Evolutionary conservation across 2,888 invertebrate genomes (phyloP), one percentile per base, ranked within the genome.

Genomic region (Nomada flava): DNA sequence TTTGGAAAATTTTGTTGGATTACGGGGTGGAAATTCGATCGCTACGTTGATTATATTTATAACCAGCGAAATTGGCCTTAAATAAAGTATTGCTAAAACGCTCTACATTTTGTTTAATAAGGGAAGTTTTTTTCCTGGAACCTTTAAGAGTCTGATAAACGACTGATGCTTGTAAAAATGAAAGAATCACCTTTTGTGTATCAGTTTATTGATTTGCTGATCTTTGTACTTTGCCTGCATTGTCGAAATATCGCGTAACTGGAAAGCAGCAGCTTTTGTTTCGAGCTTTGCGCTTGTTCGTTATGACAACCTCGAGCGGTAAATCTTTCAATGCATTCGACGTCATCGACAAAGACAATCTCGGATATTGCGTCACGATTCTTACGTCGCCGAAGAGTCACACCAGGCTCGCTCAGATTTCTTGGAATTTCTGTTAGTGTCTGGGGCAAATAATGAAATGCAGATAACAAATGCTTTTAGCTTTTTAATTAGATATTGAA

Each of bases 231-330:
- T 36, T 36, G 36, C 36, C 36, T 10, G 42, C 62, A 36, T 44
- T 55, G 26, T 59, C 9, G 15, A 59, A 63, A 80, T 60, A 36
- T 65, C 13, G 44, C 57, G 44, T 7, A 50, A 60, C 62, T 50
- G 52, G 29, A 26, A 18, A 69, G 59, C 60, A 60, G 60, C 52
- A 53, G n/a, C 80, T 81, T 80, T 76, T 76, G 72, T 80, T 76
- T 62, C 63, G 69, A 62, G 36, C 36, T 7, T 36, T 36, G 29
- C 50, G 57, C 7, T 15, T 23, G 75, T 69, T 82, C 64, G 60
- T 80, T 80, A 76, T 59, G 59, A 36, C n/a, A 15, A 44, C 36
- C 11, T 42, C 53, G 64, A 71, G 55, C 44, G 23, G 36, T 47
- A 3, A 13, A 52, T 42, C 67, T 78, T 53, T 53, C 55, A 57